Evolutionary conservation across 2,888 invertebrate species (phyloP).

Genomic region (Ametastegia equiseti): DNA sequence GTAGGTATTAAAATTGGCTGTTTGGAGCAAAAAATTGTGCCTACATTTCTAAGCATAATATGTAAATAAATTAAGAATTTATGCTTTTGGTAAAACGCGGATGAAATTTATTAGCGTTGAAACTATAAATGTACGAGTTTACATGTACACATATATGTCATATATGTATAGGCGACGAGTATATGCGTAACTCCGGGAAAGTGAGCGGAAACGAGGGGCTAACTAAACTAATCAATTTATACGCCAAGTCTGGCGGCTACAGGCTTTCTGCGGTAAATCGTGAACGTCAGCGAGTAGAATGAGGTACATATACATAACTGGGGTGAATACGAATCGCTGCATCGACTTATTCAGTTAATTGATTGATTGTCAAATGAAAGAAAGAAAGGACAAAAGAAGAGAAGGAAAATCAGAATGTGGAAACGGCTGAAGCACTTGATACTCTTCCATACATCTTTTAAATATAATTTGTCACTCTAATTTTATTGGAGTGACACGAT

Average conservation of each 20-base stretch:
- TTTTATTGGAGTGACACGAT: too few species aligned
- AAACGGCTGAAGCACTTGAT: too few species aligned
- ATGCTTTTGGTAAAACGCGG: background rate
- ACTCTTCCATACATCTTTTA: too few species aligned
- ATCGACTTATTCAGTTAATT: background rate
- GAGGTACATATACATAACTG: too few species aligned
- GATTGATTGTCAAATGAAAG: background rate
- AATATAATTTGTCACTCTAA: too few species aligned
- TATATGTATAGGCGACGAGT: background rate
- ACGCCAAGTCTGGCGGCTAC: background rate
- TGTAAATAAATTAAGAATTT: background rate
- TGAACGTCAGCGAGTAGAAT: background rate
- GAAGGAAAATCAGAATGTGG: too few species aligned
- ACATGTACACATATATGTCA: too few species aligned
- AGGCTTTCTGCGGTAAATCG: background rate
- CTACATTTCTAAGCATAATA: background rate
- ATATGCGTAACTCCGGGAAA: background rate
- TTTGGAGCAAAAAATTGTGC: too few species aligned
- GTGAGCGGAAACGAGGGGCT: background rate
- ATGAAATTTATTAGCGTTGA: background rate
- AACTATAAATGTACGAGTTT: background rate
- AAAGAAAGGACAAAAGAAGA: background rate
- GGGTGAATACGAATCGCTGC: background rate
- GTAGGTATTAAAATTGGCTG: too few species aligned
- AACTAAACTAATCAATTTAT: slow-evolving; percentile 21